These are phyloP conservation scores for Aythya baeri DNA, from an alignment of 2,113 vertebrate genomes.

Conservation along the genomic window DNA sequence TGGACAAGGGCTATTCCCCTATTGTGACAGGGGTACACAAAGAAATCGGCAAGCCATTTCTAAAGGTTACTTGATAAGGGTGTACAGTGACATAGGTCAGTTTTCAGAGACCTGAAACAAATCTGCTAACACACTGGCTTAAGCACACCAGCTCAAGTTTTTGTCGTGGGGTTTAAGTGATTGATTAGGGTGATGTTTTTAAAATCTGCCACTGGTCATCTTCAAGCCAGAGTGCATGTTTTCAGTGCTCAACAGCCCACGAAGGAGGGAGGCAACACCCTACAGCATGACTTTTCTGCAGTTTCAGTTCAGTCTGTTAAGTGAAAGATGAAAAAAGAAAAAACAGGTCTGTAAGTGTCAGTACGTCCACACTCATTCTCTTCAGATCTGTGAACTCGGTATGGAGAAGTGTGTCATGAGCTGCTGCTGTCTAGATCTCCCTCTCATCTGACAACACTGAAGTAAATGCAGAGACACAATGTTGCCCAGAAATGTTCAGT, in stretches of 20 bases:
- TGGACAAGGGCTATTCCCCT: not conserved
- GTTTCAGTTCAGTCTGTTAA: not conserved
- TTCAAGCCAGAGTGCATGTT: not conserved
- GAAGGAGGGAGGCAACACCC: not conserved
- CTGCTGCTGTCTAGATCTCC: not conserved
- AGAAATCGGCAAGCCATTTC: not conserved
- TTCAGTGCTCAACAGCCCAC: not conserved
- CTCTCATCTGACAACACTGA: not conserved
- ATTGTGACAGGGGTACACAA: not conserved
- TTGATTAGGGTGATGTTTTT: not conserved
- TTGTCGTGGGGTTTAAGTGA: not conserved
- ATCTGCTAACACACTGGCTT: not conserved
- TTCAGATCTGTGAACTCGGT: not conserved
- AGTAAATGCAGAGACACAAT: not conserved
- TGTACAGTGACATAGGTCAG: not conserved
- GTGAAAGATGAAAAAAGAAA: not conserved
- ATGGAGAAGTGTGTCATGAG: not conserved
- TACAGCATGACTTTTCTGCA: not conserved
- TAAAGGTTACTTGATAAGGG: not conserved
- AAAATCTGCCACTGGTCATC: not conserved
- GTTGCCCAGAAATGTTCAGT: not conserved
- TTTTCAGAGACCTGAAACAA: not conserved
- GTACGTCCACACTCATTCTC: not conserved
- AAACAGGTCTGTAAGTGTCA: not conserved
- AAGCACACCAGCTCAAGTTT: not conserved